phyloP scores from a whole-genome alignment of 2,113 vertebrate genomes.

The Lipophrys pholis region DNA sequence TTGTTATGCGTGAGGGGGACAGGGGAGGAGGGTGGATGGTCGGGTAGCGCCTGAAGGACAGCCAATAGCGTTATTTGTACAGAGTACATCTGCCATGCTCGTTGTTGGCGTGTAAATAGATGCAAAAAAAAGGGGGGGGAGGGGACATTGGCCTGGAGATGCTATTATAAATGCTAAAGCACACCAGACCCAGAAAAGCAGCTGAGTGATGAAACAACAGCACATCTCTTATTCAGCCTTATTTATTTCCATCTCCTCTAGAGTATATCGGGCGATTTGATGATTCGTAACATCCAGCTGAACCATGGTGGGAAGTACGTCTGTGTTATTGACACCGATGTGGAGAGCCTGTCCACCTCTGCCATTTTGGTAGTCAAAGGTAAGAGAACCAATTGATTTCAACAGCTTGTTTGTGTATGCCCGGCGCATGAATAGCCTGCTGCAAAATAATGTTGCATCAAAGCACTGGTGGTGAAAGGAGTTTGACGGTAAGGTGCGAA shows the following conservation, averaged over 20 bases:
- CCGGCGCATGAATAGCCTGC: not conserved
- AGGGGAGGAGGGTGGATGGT: conserved; percentile 13
- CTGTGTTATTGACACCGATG: conserved; percentile 90
- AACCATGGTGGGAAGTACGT: conserved; percentile 93
- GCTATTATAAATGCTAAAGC: conserved; percentile 31
- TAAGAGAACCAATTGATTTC: conserved; percentile 64
- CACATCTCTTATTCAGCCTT: conserved; percentile 21
- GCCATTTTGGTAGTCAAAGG: conserved; percentile 94
- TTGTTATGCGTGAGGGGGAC: conserved; percentile 39
- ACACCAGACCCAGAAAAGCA: conserved; percentile 27
- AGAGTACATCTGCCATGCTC: conserved; percentile 59
- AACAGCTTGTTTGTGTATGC: not conserved
- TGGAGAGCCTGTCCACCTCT: conserved; percentile 91
- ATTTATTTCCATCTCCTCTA: conserved; percentile 62
- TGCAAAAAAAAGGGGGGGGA: conserved; percentile 12
- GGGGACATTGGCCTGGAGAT: conserved; percentile 42
- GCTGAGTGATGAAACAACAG: conserved; percentile 41
- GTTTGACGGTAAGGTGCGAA: conserved; percentile 28
- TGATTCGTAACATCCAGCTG: conserved; percentile 96
- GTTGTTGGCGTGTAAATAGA: conserved; percentile 62
- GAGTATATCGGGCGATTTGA: conserved; percentile 91
- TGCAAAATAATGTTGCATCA: not conserved
- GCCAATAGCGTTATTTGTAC: conserved; percentile 72
- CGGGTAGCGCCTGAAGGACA: conserved; percentile 61
- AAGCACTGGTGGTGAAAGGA: conserved; percentile 15